Conservation (phyloP, 92 coral and sea anemone species). For the Epizoanthus stellaris region DNA sequence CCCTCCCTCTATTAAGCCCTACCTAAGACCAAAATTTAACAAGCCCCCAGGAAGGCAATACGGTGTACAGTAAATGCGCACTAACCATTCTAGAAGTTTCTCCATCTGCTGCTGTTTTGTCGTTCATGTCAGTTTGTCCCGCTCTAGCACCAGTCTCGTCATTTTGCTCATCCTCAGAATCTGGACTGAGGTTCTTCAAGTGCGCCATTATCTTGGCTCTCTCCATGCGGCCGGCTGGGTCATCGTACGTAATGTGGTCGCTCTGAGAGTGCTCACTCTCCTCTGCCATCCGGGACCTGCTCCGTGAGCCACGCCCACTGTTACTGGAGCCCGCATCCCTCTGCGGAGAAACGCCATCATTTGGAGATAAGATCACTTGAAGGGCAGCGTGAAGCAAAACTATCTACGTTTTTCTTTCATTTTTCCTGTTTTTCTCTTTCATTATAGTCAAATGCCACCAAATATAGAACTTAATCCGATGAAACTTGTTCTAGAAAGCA, state of each 20-base stretch:
- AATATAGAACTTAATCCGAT: too few species aligned
- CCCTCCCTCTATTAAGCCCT: too few species aligned
- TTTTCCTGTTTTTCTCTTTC: too few species aligned
- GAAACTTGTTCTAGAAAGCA: too few species aligned
- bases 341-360: slow-evolving; percentile 17
- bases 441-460: too few species aligned
- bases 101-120: too few species aligned
- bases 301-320: slow-evolving; percentile 12
- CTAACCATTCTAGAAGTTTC: neutral
- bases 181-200: slow-evolving; percentile 77
- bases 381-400: too few species aligned
- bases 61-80: too few species aligned
- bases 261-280: slow-evolving; percentile 87
- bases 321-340: slow-evolving; percentile 25
- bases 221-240: slow-evolving; percentile 94
- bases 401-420: too few species aligned
- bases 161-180: slow-evolving; percentile 42
- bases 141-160: slow-evolving; percentile 34
- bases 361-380: neutral
- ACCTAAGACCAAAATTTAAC: too few species aligned
- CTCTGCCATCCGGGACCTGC: slow-evolving; percentile 40
- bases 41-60: too few species aligned
- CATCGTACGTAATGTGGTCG: slow-evolving; percentile 95
- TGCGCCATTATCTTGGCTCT: slow-evolving; percentile 93
- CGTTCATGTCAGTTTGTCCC: neutral